Evolutionary conservation across 2,888 invertebrate species (phyloP).

Genomic region (Dryobotodes eremita): DNA sequence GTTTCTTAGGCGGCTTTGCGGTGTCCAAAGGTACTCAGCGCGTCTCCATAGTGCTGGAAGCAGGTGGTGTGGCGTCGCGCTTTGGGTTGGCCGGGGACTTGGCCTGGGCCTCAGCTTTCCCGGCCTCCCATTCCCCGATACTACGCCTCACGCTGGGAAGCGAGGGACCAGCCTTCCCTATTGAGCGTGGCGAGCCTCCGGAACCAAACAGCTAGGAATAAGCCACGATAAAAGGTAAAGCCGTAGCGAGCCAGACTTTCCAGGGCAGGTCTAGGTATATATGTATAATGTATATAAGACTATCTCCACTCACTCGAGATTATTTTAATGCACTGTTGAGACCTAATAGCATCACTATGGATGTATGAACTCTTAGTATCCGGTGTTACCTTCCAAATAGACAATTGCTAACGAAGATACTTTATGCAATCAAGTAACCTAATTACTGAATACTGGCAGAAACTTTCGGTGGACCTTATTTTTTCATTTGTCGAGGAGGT

Average conservation of each 20-base stretch:
- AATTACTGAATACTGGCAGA: neutral
- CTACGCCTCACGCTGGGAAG: too few relatives aligned
- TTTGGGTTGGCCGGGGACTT: neutral
- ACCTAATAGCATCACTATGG: neutral
- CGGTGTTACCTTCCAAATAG: too few relatives aligned
- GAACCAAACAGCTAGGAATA: too few relatives aligned
- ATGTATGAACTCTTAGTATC: neutral
- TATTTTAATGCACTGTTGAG: neutral
- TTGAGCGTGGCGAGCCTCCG: too few relatives aligned
- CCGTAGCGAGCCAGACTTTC: too few relatives aligned
- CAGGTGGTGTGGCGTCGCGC: too few relatives aligned
- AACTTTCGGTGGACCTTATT: conserved; percentile 17
- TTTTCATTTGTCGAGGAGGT: conserved; percentile 50
- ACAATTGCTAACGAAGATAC: neutral
- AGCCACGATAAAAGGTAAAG: too few relatives aligned
- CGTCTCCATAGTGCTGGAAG: neutral
- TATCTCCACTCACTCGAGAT: too few relatives aligned
- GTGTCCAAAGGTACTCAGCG: neutral
- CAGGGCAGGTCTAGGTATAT: too few relatives aligned
- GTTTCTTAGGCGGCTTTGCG: neutral
- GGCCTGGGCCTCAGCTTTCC: neutral
- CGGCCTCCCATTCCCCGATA: neutral
- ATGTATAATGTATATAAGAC: too few relatives aligned
- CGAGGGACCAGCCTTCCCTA: too few relatives aligned
- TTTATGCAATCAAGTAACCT: neutral